These are phyloP conservation scores for Caenorhabditis drosophilae DNA, from an alignment of 2,888 invertebrate genomes.

Conservation along the genomic window DNA sequence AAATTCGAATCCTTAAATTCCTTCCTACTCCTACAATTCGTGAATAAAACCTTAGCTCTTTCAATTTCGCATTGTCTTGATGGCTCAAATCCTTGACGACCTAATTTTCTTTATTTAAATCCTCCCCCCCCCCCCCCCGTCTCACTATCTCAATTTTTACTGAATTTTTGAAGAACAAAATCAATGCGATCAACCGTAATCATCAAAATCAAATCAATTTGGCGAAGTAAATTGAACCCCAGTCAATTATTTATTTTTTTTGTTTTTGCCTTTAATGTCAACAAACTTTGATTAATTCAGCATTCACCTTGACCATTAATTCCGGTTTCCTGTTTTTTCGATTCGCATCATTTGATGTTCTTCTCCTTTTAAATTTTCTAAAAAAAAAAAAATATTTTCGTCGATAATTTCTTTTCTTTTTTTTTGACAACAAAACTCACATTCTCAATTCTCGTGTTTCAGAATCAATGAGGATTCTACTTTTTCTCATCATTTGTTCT, in stretches of 20 bases:
- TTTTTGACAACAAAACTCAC: no score
- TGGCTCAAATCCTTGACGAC: no score
- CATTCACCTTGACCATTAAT: slow-evolving; percentile 5
- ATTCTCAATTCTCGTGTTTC: neutral
- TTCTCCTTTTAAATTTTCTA: neutral
- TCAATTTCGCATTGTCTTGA: no score
- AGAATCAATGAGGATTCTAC: slow-evolving; percentile 21
- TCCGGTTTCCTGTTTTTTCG: slow-evolving; percentile 2
- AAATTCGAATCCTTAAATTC: no score
- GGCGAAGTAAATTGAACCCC: no score
- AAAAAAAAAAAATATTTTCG: neutral
- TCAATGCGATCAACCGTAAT: no score
- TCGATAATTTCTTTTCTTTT: no score
- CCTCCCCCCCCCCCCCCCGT: neutral
- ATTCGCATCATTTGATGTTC: neutral
- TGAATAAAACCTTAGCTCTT: no score
- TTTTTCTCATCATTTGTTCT: slow-evolving; percentile 4
- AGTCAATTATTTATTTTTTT: neutral
- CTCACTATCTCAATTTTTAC: neutral
- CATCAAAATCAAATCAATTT: no score
- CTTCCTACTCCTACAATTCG: no score
- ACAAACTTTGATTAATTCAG: neutral
- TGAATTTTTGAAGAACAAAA: neutral
- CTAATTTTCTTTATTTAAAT: neutral
- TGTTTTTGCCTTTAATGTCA: neutral